A percentile compares a stretch with the other conserved stretches of the same genome.
phyloP scores from a whole-genome alignment of 64 coral and sea anemone species.

The Platygyra sinensis region DNA sequence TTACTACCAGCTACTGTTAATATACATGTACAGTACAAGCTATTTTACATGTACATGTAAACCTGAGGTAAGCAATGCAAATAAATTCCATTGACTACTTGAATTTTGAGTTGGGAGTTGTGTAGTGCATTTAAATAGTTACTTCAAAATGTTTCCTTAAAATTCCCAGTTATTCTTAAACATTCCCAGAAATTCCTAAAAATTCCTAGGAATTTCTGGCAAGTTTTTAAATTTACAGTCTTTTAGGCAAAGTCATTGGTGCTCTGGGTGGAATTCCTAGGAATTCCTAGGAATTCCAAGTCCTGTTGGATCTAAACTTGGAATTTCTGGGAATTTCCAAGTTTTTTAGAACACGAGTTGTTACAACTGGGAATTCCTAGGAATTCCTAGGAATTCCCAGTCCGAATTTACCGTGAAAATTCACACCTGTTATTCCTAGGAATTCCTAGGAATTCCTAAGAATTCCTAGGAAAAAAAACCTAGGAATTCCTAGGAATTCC shows the following conservation, averaged over 20 bases:
- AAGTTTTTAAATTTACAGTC: constrained; percentile 4
- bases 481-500: not conserved
- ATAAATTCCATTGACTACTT: constrained; percentile 6
- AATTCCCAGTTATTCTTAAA: too few relatives aligned
- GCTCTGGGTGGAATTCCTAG: not conserved
- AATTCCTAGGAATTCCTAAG: constrained; percentile 16
- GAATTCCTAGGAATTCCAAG: not conserved
- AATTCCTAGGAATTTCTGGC: constrained; percentile 1
- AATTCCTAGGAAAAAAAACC: too few relatives aligned
- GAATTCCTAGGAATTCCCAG: constrained; percentile 13
- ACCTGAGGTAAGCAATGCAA: not conserved
- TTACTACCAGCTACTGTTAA: not conserved
- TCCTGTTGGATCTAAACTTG: not conserved
- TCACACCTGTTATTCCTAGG: constrained; percentile 7
- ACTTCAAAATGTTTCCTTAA: not conserved
- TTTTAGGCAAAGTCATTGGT: constrained; percentile 23
- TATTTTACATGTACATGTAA: not conserved
- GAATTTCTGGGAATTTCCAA: not conserved
- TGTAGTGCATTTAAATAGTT: too few relatives aligned
- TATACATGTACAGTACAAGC: not conserved
- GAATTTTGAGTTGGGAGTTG: not conserved
- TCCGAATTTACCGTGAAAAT: not conserved
- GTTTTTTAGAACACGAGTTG: not conserved
- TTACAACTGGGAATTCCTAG: constrained; percentile 2
- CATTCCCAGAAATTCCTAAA: too few relatives aligned